These are phyloP conservation scores for Julus scanicus DNA, from an alignment of 2,888 invertebrate genomes.

Conservation along the genomic window DNA sequence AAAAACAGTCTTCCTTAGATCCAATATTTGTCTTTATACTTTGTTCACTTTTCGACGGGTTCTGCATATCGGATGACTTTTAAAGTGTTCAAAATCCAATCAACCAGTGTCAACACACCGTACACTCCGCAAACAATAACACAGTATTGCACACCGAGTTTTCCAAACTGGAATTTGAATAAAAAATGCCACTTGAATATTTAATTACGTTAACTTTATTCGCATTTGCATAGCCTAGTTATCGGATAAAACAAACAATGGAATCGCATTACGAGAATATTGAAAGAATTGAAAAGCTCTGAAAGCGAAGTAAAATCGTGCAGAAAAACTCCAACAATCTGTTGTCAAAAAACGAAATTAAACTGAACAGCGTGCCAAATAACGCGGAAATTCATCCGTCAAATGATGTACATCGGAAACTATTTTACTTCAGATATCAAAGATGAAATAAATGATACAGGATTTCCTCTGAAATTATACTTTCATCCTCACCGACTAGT, in stretches of 20 bases:
- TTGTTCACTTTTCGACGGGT: not conserved
- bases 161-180: not conserved
- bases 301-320: not conserved
- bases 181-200: too few relatives aligned
- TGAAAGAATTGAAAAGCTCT: not conserved
- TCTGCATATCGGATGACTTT: not conserved
- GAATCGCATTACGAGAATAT: not conserved
- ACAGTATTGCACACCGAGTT: too few relatives aligned
- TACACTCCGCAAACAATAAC: not conserved
- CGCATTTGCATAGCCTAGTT: constrained; percentile 19
- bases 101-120: not conserved
- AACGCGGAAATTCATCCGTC: too few relatives aligned
- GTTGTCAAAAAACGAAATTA: too few relatives aligned
- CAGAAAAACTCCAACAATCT: not conserved
- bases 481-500: too few relatives aligned
- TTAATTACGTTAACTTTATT: not conserved
- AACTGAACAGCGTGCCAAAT: too few relatives aligned
- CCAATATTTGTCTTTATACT: not conserved
- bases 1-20: not conserved
- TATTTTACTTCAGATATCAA: too few relatives aligned
- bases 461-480: too few relatives aligned
- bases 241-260: not conserved
- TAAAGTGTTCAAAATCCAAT: constrained; percentile 19
- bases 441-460: too few relatives aligned
- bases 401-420: too few relatives aligned